Conservation (phyloP, 2,888 invertebrate genomes). For the Lochmaea capreae region DNA sequence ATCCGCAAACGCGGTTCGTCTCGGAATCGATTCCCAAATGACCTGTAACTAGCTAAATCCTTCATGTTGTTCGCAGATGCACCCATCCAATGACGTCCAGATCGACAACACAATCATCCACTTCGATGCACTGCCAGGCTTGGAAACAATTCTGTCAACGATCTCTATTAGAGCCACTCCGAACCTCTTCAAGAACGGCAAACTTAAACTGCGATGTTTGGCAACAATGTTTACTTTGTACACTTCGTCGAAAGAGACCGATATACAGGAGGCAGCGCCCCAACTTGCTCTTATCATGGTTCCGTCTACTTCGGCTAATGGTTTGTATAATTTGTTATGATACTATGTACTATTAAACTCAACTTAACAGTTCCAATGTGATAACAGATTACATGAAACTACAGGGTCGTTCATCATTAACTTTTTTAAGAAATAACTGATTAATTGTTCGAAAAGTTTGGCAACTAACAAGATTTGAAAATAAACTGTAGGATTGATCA, state of each 20-base stretch:
- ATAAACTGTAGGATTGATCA: too few species aligned
- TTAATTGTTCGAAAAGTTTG: too few species aligned
- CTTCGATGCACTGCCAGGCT: slow-evolving; percentile 58
- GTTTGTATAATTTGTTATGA: slow-evolving; percentile 42
- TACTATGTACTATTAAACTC: slow-evolving; percentile 12
- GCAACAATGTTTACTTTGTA: slow-evolving; percentile 62
- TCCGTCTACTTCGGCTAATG: slow-evolving; percentile 58
- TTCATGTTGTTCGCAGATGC: slow-evolving; percentile 42
- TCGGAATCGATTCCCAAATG: slow-evolving; percentile 22
- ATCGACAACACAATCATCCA: slow-evolving; percentile 56
- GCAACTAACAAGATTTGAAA: too few species aligned
- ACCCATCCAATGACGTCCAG: slow-evolving; percentile 49
- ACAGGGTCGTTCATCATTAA: background rate
- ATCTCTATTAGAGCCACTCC: slow-evolving; percentile 59
- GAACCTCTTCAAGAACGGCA: slow-evolving; percentile 60
- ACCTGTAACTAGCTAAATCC: slow-evolving; percentile 23
- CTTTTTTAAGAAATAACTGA: too few species aligned
- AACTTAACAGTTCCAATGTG: background rate
- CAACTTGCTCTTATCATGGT: slow-evolving; percentile 61
- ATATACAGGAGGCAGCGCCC: slow-evolving; percentile 61
- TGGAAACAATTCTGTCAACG: slow-evolving; percentile 60
- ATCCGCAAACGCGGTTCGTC: slow-evolving; percentile 14
- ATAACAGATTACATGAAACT: background rate
- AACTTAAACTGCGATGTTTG: slow-evolving; percentile 60
- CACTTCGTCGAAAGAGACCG: slow-evolving; percentile 57